A percentile compares a stretch with the other conserved stretches of the same genome.
phyloP scores from a whole-genome alignment of 2,113 vertebrate species.

The Neotoma lepida region DNA sequence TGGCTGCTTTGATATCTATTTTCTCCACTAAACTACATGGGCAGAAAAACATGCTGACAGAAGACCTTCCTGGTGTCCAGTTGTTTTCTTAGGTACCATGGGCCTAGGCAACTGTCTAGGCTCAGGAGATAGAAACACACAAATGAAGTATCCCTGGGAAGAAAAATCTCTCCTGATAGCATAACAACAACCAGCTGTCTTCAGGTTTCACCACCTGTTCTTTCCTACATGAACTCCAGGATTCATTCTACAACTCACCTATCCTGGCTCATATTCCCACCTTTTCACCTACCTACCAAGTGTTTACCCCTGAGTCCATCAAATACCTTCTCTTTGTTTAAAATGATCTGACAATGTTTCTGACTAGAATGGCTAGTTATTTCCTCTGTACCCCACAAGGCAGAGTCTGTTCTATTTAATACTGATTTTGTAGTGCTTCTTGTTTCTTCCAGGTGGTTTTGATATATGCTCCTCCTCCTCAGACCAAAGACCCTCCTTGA shows the following conservation, averaged over 20 bases:
- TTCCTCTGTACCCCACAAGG: background rate
- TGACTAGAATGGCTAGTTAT: background rate
- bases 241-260: background rate
- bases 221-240: background rate
- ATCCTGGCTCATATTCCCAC: background rate
- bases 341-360: background rate
- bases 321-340: background rate
- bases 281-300: background rate
- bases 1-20: background rate
- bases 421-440: background rate
- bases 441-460: constrained; percentile 13
- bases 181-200: background rate
- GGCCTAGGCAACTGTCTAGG: background rate
- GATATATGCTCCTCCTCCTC: background rate
- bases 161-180: background rate
- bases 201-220: background rate
- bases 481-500: background rate
- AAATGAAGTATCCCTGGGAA: background rate
- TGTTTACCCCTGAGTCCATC: background rate
- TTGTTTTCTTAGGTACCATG: background rate
- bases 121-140: background rate
- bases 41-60: background rate
- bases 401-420: background rate
- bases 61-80: background rate
- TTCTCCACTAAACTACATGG: background rate